A percentile compares a stretch with the other conserved stretches of the same genome.
phyloP scores from a whole-genome alignment of 2,888 invertebrate species.

The Nymphalis c-album region DNA sequence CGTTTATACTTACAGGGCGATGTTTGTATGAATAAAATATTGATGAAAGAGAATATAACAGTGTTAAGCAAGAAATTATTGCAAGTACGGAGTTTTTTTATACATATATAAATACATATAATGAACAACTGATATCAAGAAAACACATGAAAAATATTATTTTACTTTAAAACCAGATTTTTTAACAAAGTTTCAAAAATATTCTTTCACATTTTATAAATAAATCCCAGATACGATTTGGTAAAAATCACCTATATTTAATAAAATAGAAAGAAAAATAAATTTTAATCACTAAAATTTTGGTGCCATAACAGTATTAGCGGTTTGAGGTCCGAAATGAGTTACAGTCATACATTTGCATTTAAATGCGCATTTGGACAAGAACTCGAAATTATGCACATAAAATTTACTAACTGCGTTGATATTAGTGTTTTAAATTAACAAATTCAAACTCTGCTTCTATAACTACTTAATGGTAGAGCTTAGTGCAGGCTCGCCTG shows the following conservation, averaged over 20 bases:
- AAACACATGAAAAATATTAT: no score
- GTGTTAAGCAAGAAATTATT: no score
- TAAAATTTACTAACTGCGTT: slow-evolving; percentile 36
- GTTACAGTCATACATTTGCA: slow-evolving; percentile 41
- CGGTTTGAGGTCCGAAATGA: slow-evolving; percentile 33
- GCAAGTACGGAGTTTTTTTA: no score
- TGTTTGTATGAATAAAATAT: no score
- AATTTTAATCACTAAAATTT: slow-evolving; percentile 11
- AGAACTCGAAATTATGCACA: slow-evolving; percentile 40
- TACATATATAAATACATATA: no score
- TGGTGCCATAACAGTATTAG: slow-evolving; percentile 29
- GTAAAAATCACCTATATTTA: not conserved
- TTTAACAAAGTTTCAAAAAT: no score
- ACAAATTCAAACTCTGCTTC: slow-evolving; percentile 23
- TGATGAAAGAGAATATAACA: no score
- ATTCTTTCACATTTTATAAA: no score
- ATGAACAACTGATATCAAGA: no score
- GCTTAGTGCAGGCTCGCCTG: no score
- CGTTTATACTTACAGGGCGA: no score
- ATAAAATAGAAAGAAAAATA: not conserved
- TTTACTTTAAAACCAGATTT: no score
- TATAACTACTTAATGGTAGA: not conserved
- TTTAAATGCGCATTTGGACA: slow-evolving; percentile 36
- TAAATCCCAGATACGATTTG: not conserved
- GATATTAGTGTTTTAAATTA: slow-evolving; percentile 30